Evolutionary conservation across 1,140 invertebrate genomes (phyloP), one percentile per base, ranked within the genome.

Genomic region (Diprion similis): DNA sequence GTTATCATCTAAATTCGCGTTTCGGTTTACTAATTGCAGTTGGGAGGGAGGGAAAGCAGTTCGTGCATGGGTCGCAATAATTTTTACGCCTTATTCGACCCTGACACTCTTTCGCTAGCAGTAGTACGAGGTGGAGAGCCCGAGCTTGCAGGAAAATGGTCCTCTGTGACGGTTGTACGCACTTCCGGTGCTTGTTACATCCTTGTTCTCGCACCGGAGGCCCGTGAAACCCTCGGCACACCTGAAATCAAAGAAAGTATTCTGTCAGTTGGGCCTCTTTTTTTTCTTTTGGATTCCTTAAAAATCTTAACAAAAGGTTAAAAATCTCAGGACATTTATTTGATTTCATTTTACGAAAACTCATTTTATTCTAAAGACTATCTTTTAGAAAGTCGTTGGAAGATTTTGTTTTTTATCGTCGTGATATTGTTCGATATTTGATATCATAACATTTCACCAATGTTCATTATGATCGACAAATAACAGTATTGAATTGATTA

Each of bases 221-320:
- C 95, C 95, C 83, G 91, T 92, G 91, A 92, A 96, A 79, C 94
- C 94, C 84, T 94, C 93, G 78, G 93, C 91, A 88, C 95, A 96
- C 90, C 95, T 96, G 91, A 6, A 92, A 92, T 75, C 74, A 80
- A 83, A 86, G 73, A 71, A 47, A 46, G 78, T 71, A 66, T 15
- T 69, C 75, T n/a, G 68, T 64, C 17, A 64, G 59, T 3, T 15
- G 6, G 4, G 17, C 1, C 1, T 18, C 59, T 64, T 59, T 64
- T 17, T 68, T 51, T n/a, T 18, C 19, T 75, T 37, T 72, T 72
- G 17, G 1, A 37, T 37, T 37, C 2, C 24, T 37, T 37, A 37
- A n/a, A n/a, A n/a, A n/a, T n/a, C n/a, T n/a, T n/a, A n/a, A n/a
- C 24, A 37, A 37, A 6, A 37, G 24, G 24, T 37, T 37, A 37